Evolutionary conservation across 2,888 invertebrate genomes (phyloP).

Genomic region (Colostygia pectinataria): DNA sequence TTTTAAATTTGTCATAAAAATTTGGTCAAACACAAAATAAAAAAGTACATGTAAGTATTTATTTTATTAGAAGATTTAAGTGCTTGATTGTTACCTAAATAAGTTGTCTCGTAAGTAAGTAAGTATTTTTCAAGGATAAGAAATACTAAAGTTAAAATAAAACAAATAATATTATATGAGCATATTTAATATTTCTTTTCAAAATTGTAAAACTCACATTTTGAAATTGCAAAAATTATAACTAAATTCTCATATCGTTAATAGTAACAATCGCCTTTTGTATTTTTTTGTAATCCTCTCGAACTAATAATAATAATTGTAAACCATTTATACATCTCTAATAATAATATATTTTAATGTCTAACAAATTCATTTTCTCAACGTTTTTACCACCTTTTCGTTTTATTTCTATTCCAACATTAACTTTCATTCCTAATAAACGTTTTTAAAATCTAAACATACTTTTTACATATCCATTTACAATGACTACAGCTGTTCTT

Average conservation of each 20-base stretch:
- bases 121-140: conserved; percentile 3
- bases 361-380: conserved; percentile 82
- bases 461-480: conserved; percentile 77
- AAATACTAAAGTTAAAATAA: conserved; percentile 44
- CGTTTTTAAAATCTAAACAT: conserved; percentile 75
- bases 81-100: no score
- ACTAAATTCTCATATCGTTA: conserved; percentile 82
- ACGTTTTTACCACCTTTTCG: conserved; percentile 70
- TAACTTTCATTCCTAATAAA: conserved; percentile 76
- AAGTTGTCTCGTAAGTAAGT: no score
- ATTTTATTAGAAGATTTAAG: no score
- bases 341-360: conserved; percentile 81
- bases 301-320: conserved; percentile 80
- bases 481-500: conserved; percentile 63
- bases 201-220: conserved; percentile 84
- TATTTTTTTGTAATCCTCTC: conserved; percentile 74
- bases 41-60: no score
- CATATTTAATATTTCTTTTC: conserved; percentile 83
- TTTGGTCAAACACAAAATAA: no score
- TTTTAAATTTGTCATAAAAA: no score
- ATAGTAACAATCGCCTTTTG: conserved; percentile 81
- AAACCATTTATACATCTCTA: conserved; percentile 82
- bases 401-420: conserved; percentile 71
- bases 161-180: conserved; percentile 73
- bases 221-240: conserved; percentile 83